These are phyloP conservation scores for Ricordea florida DNA, from an alignment of 92 coral and sea anemone genomes.

Conservation along the genomic window DNA sequence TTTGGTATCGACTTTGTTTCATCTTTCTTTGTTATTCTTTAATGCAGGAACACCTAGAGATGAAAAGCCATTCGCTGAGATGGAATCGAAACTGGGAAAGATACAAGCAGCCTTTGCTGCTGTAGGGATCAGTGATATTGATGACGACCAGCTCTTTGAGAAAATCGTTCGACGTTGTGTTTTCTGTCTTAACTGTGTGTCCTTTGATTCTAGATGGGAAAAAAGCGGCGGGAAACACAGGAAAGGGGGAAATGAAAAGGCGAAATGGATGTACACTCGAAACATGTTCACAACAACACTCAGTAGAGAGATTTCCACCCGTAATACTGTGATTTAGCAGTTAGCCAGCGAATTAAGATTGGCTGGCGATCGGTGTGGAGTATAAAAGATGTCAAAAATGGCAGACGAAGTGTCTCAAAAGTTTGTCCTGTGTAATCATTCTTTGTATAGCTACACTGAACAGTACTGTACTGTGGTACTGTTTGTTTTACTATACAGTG, in stretches of 20 bases:
- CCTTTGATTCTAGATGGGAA: background rate
- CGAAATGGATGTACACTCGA: conserved; percentile 34
- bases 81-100: conserved; percentile 38
- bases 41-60: conserved; percentile 30
- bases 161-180: conserved; percentile 39
- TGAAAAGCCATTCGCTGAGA: background rate
- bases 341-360: too few relatives aligned
- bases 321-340: too few relatives aligned
- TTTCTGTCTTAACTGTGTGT: background rate
- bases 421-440: too few relatives aligned
- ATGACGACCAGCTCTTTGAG: conserved; percentile 56
- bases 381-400: too few relatives aligned
- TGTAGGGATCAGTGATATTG: conserved; percentile 55
- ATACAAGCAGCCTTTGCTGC: conserved; percentile 37
- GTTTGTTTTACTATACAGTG: too few relatives aligned
- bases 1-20: conserved; percentile 60
- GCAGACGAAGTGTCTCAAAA: too few relatives aligned
- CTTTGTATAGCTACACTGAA: too few relatives aligned
- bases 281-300: conserved; percentile 25
- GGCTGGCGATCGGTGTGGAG: too few relatives aligned
- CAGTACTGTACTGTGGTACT: too few relatives aligned
- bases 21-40: conserved; percentile 71
- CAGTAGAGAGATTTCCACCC: too few relatives aligned
- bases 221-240: background rate
- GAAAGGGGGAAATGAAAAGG: background rate